Conservation (phyloP, 1,140 invertebrate genomes). For the Drusus annulatus region DNA sequence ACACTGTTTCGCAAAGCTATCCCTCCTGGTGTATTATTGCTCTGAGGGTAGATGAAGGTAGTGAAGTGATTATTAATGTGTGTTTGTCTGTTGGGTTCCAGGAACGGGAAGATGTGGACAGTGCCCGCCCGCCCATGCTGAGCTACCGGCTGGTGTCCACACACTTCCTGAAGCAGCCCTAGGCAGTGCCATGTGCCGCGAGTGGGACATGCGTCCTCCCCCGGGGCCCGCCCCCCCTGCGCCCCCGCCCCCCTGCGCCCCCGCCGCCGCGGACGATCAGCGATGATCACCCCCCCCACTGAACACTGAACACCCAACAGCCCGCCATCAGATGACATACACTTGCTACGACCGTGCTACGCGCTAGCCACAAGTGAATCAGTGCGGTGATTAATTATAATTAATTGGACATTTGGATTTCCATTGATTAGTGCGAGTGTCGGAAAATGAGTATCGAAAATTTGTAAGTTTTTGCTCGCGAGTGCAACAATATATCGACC, state of each 20-base stretch:
- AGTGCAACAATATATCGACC: too few species aligned
- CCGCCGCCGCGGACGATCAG: neutral
- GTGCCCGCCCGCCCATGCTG: slow-evolving; percentile 76
- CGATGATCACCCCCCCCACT: neutral
- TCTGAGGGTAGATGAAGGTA: too few species aligned
- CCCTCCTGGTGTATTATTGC: too few species aligned
- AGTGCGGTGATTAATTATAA: slow-evolving; percentile 4
- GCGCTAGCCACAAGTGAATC: neutral
- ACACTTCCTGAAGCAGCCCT: slow-evolving; percentile 90
- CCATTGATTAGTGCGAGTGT: slow-evolving; percentile 8
- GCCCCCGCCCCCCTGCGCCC: neutral
- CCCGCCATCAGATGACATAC: neutral
- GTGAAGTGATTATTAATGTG: neutral
- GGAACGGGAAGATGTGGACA: slow-evolving; percentile 44
- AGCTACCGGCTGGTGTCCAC: slow-evolving; percentile 89
- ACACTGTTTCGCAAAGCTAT: too few species aligned
- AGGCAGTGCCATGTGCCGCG: slow-evolving; percentile 80
- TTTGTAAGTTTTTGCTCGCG: too few species aligned
- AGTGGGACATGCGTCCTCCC: slow-evolving; percentile 82
- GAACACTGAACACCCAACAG: neutral
- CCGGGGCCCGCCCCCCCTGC: slow-evolving; percentile 52
- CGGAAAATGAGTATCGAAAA: neutral
- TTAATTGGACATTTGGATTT: slow-evolving; percentile 1
- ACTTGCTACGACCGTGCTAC: neutral
- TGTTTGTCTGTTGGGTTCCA: neutral